Evolutionary conservation across 2,888 invertebrate genomes (phyloP), one percentile per base, ranked within the genome.

Genomic region (Pristionchus entomophagus): DNA sequence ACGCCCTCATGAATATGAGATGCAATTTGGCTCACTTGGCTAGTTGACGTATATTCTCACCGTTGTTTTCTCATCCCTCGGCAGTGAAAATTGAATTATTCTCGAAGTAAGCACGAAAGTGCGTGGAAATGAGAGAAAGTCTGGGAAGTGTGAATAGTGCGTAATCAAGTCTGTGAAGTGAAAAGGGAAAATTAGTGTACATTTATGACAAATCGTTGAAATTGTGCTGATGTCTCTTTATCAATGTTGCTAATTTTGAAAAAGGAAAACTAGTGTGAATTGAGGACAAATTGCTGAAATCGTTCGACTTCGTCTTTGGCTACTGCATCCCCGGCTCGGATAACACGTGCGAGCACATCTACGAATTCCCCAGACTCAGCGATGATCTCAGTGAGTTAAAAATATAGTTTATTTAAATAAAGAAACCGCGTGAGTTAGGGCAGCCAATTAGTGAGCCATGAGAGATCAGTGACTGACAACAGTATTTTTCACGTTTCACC

Each of bases 301-400:
- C 97, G 17, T 99, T 99, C 95, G 99, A 99, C 94, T 99, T 99
- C 95, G 98, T 99, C 94, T 99, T 99, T 95, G 99, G 99, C 78
- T 99, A 98, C 94, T 99, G 99, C 94, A 98, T 99, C 94, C 99
- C 99, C 73, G 97, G 97, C 94, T 98, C 97, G 88, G 96, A 96
- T 93, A 99, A 99, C 94, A 97, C 98, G 19, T 98, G 98, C 94
- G 99, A 99, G 95, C 99, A 99, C 94, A 99, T 99, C 94, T 99
- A 99, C 93, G 98, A 99, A 95, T 98, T 99, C 95, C 99, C 99
- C 19, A 95, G 96, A 87, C 95, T 99, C 92, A 96, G 96, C 88
- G 95, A 96, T 29, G 86, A 88, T 73, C 85, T 92, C 35, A 90
- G 92, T 93, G 53, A 89, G 92, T 90, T 38, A 2, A 22, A n/a